Evolutionary conservation across 2,888 invertebrate species (phyloP).

Genomic region (Ormyrus nitidulus): DNA sequence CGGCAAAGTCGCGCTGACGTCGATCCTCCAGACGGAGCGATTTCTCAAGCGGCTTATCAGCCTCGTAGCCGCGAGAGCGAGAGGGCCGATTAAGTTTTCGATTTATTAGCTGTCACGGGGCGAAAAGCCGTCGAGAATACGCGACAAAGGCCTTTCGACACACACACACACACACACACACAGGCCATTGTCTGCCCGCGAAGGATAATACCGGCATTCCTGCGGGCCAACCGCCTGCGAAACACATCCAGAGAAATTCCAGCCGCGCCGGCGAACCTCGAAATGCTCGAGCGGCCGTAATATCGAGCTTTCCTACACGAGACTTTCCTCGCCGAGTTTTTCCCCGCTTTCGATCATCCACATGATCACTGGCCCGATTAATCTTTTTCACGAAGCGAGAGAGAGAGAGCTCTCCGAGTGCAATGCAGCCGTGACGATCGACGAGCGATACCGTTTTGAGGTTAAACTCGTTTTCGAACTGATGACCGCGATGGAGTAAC

Average conservation of each 20-base stretch:
- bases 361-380: too few relatives aligned
- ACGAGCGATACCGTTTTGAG: too few relatives aligned
- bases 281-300: background rate
- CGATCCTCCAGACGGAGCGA: background rate
- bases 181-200: constrained; percentile 41
- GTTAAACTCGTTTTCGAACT: too few relatives aligned
- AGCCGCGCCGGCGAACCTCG: constrained; percentile 3
- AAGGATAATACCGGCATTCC: constrained; percentile 52
- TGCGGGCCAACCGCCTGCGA: constrained; percentile 5
- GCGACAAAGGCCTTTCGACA: constrained; percentile 41
- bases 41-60: constrained; percentile 10
- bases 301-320: too few relatives aligned
- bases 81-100: constrained; percentile 42
- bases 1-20: background rate
- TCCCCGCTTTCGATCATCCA: too few relatives aligned
- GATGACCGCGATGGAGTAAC: too few relatives aligned
- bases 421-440: too few relatives aligned
- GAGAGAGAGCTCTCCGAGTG: too few relatives aligned
- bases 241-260: constrained; percentile 39
- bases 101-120: constrained; percentile 41
- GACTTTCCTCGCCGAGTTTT: too few relatives aligned
- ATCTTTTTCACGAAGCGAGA: too few relatives aligned
- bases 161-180: background rate
- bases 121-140: background rate
- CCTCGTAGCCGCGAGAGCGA: constrained; percentile 1